A percentile compares a stretch with the other conserved stretches of the same genome.
Conservation (phyloP, 2,797 vertebrate species). For the Phalanger gymnotis region DNA sequence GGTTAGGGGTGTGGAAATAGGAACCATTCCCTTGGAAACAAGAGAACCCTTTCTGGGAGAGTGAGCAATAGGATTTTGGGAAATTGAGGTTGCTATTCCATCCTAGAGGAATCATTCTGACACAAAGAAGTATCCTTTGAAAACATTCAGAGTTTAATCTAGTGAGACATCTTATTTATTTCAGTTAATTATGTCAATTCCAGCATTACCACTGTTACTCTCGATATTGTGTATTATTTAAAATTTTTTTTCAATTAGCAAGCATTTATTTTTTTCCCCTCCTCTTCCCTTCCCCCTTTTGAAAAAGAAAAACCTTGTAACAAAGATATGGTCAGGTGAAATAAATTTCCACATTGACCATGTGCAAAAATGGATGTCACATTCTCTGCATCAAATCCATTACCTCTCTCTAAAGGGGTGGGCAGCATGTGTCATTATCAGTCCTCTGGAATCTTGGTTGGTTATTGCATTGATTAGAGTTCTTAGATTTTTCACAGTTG, state of each 20-base stretch:
- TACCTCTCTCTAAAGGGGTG: neutral
- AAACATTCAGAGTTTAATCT: neutral
- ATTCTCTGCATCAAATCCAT: neutral
- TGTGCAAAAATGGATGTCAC: neutral
- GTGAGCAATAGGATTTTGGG: neutral
- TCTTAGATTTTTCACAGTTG: neutral
- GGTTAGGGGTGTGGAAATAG: neutral
- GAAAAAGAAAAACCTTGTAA: neutral
- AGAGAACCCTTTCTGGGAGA: neutral
- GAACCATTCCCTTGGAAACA: neutral
- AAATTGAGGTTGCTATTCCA: neutral
- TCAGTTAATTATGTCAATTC: neutral
- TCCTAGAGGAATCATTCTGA: neutral
- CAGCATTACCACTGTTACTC: neutral
- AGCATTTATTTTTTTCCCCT: neutral
- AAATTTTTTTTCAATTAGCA: neutral
- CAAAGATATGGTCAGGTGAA: neutral
- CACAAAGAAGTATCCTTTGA: neutral
- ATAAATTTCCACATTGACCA: neutral
- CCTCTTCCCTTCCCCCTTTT: neutral
- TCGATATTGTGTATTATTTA: neutral
- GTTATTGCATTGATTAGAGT: neutral
- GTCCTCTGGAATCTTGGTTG: neutral
- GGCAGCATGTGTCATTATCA: neutral
- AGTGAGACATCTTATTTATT: neutral